phyloP scores from a whole-genome alignment of 2,797 vertebrate genomes.

The Sebastiscus tertius region DNA sequence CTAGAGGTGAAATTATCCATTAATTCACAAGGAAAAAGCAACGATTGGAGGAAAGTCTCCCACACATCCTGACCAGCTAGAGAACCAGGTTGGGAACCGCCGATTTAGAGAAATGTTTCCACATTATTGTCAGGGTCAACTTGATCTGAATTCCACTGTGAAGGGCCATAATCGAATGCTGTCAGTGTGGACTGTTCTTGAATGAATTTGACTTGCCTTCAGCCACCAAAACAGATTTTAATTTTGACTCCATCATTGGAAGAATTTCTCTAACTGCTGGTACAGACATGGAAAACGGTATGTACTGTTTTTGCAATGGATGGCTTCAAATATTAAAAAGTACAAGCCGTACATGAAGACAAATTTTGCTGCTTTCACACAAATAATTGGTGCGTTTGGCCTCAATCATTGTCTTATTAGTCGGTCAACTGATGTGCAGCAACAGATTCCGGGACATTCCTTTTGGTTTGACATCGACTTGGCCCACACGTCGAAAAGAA shows the following conservation, averaged over 20 bases:
- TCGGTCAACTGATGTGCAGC: not conserved
- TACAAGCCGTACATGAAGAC: not conserved
- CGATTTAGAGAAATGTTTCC: not conserved
- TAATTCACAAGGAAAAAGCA: not conserved
- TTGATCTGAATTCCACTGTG: not conserved
- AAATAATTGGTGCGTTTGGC: not conserved
- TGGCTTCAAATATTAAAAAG: not conserved
- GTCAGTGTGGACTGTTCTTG: not conserved
- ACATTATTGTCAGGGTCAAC: not conserved
- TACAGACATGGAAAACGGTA: no score
- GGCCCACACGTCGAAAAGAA: slow-evolving; percentile 3
- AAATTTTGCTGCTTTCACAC: not conserved
- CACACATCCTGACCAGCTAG: not conserved
- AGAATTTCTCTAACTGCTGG: not conserved
- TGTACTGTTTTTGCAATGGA: not conserved
- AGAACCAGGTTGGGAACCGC: no score
- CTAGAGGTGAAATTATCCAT: not conserved
- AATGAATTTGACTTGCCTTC: not conserved
- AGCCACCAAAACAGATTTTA: not conserved
- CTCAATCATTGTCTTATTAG: not conserved
- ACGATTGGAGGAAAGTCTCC: not conserved
- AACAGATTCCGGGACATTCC: not conserved
- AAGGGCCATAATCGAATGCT: not conserved
- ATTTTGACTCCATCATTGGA: not conserved
- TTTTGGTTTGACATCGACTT: not conserved